A percentile compares a stretch with the other conserved stretches of the same genome.
phyloP scores from a whole-genome alignment of 2,888 invertebrate species.

The Drosophila recens region DNA sequence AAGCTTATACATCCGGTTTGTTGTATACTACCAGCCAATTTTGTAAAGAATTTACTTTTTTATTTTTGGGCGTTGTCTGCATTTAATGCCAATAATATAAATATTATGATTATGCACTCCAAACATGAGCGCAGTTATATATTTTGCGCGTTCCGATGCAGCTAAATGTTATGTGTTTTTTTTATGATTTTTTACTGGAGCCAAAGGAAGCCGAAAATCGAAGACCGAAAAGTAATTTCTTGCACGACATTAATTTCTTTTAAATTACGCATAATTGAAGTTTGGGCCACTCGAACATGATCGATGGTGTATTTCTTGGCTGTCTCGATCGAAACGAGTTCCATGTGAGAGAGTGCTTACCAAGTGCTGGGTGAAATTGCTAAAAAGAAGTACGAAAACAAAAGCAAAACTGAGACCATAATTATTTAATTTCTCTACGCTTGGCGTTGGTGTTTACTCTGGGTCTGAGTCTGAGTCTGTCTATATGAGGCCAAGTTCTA shows the following conservation, averaged over 20 bases:
- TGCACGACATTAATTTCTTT: constrained; percentile 82
- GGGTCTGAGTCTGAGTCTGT: not conserved
- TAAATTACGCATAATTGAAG: constrained; percentile 81
- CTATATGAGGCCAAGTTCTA: constrained; percentile 59
- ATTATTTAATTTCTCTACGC: constrained; percentile 70
- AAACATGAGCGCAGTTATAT: constrained; percentile 56
- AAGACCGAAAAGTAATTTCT: constrained; percentile 75
- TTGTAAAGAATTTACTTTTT: constrained; percentile 7
- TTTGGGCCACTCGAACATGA: constrained; percentile 70
- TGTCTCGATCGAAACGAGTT: constrained; percentile 59
- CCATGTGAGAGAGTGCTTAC: constrained; percentile 18
- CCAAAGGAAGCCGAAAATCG: constrained; percentile 48
- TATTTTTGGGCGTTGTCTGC: constrained; percentile 54
- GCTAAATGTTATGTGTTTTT: constrained; percentile 49
- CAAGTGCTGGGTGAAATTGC: constrained; percentile 47
- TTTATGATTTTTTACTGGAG: constrained; percentile 14
- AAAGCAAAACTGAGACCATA: constrained; percentile 50
- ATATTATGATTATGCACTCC: constrained; percentile 69
- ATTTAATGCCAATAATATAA: constrained; percentile 75
- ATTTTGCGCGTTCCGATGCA: constrained; percentile 52
- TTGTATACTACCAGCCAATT: not conserved
- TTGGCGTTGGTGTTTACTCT: constrained; percentile 43
- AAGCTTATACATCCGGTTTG: constrained; percentile 10
- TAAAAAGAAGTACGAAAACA: constrained; percentile 6
- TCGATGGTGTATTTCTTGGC: constrained; percentile 61